Conservation (phyloP, 2,888 invertebrate genomes). For the Pandemis heparana region DNA sequence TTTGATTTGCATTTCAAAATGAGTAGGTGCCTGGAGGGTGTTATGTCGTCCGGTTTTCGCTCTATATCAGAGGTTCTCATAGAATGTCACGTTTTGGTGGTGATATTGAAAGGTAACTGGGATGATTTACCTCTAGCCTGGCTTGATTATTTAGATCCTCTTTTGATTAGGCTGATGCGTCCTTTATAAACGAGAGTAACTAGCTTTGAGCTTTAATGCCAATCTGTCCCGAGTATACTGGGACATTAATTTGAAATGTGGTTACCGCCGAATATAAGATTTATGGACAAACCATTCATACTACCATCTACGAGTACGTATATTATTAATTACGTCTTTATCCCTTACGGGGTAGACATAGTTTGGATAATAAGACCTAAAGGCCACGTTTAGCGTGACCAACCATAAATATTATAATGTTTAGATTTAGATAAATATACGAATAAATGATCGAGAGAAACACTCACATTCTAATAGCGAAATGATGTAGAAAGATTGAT, state of each 20-base stretch:
- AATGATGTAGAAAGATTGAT: no score
- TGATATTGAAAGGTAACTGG: conserved; percentile 19
- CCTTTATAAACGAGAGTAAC: not conserved
- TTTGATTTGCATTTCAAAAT: conserved; percentile 82
- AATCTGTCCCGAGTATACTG: not conserved
- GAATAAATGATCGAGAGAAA: no score
- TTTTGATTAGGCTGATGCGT: not conserved
- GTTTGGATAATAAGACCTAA: no score
- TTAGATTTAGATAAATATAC: no score
- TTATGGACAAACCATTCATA: no score
- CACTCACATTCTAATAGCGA: no score
- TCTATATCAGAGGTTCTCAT: conserved; percentile 22
- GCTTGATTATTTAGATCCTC: not conserved
- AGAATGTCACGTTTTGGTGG: conserved; percentile 18
- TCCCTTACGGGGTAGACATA: no score
- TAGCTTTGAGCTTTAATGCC: not conserved
- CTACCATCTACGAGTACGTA: no score
- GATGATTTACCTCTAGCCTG: not conserved
- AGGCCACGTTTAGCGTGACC: no score
- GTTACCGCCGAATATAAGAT: not conserved
- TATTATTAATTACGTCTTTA: no score
- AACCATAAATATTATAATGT: no score
- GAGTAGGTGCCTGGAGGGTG: conserved; percentile 51
- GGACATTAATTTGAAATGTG: not conserved
- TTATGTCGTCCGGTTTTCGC: conserved; percentile 6